Conservation (phyloP, 2,113 vertebrate species). For the Muntiacus reevesi region DNA sequence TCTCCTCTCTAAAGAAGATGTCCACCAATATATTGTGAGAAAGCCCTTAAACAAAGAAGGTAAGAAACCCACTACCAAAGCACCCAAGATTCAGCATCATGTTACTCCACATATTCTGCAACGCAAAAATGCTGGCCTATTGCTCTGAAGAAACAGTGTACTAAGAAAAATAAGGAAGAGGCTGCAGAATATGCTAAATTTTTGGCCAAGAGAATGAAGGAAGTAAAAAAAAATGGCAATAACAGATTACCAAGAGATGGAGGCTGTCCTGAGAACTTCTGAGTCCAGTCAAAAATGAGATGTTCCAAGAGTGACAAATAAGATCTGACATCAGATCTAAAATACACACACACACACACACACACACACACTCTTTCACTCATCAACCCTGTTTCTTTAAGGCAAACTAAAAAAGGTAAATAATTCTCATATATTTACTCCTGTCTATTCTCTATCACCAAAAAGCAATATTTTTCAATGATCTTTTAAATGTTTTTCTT, state of each 20-base stretch:
- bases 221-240: not conserved
- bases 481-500: not conserved
- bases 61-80: not conserved
- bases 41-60: not conserved
- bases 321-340: not conserved
- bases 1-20: not conserved
- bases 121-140: not conserved
- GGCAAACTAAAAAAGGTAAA: not conserved
- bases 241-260: not conserved
- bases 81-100: not conserved
- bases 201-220: not conserved
- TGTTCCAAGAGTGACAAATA: not conserved
- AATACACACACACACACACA: not conserved
- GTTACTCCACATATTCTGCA: not conserved
- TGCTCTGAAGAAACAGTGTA: not conserved
- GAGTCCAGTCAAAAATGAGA: not conserved
- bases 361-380: not conserved
- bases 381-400: not conserved
- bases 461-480: slow-evolving; percentile 8
- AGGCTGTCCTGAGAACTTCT: not conserved
- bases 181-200: not conserved
- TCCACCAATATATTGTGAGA: not conserved
- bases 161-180: not conserved
- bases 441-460: not conserved
- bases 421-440: not conserved